Evolutionary conservation across 2,113 vertebrate species (phyloP).

Genomic region (Percopsis transmontana): DNA sequence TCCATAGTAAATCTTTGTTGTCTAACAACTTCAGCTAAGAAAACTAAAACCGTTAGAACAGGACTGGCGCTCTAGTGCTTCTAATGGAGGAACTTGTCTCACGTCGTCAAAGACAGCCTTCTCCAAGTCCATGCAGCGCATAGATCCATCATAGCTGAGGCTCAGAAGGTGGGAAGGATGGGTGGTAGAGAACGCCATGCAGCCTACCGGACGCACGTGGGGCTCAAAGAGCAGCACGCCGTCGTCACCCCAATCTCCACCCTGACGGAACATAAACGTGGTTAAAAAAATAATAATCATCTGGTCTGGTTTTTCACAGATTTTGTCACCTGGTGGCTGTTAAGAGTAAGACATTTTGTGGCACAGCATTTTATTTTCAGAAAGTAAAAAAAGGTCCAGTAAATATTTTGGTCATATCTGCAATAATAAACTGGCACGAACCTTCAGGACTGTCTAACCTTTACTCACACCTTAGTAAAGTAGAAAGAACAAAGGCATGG

Average conservation of each 20-base stretch:
- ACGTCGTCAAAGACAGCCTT: slow-evolving; percentile 87
- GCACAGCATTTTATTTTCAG: too few species aligned
- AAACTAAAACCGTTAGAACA: neutral
- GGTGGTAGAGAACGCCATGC: slow-evolving; percentile 82
- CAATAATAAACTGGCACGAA: too few species aligned
- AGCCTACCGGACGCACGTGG: slow-evolving; percentile 73
- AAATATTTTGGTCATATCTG: too few species aligned
- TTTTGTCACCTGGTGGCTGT: neutral
- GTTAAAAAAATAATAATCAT: neutral
- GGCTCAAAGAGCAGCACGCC: slow-evolving; percentile 75
- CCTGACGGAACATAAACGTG: slow-evolving; percentile 62
- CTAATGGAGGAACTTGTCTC: slow-evolving; percentile 31
- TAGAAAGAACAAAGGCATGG: too few species aligned
- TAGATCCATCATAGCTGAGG: slow-evolving; percentile 80
- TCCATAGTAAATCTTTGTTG: neutral
- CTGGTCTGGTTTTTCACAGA: neutral
- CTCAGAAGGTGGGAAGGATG: slow-evolving; percentile 83
- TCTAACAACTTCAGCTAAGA: neutral
- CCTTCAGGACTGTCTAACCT: too few species aligned
- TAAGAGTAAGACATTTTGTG: too few species aligned
- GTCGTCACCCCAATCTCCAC: slow-evolving; percentile 65
- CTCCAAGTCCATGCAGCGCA: slow-evolving; percentile 85
- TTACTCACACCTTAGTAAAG: too few species aligned
- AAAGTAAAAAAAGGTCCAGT: too few species aligned
- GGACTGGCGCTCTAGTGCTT: too few species aligned